phyloP scores from a whole-genome alignment of 2,113 vertebrate species.

The Paratilapia polleni region DNA sequence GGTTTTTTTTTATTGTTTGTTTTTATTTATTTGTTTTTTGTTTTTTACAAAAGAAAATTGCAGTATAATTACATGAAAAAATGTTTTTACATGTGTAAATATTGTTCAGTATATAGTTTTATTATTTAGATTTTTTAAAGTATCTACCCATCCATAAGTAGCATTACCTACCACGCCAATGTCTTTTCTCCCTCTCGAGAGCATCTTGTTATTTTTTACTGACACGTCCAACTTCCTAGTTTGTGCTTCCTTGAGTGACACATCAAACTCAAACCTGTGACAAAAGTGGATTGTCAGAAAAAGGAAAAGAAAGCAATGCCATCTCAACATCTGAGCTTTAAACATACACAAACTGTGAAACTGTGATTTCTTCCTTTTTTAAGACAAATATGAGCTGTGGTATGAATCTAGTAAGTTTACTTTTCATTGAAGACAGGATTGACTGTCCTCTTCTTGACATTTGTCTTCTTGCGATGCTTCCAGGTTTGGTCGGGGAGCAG shows the following conservation, averaged over 20 bases:
- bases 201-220: constrained; percentile 90
- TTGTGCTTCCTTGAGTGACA: constrained; percentile 84
- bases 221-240: constrained; percentile 88
- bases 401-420: constrained; percentile 65
- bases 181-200: constrained; percentile 89
- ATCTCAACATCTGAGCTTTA: background rate
- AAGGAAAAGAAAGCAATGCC: too few species aligned
- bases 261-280: constrained; percentile 90
- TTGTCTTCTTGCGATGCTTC: constrained; percentile 88
- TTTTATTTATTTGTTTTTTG: too few species aligned
- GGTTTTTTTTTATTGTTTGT: too few species aligned
- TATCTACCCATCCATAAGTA: rapidly evolving
- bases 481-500: constrained; percentile 92
- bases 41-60: too few species aligned
- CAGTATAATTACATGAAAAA: too few species aligned
- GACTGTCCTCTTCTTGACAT: constrained; percentile 87
- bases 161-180: constrained; percentile 85
- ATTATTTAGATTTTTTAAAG: background rate
- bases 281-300: background rate
- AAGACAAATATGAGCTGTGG: background rate
- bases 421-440: constrained; percentile 90
- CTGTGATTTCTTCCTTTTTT: rapidly evolving
- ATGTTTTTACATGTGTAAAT: too few species aligned
- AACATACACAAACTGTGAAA: background rate
- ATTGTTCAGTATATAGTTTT: background rate